These are phyloP conservation scores for Xerus rutilus DNA, from an alignment of 2,797 vertebrate species.

Conservation along the genomic window DNA sequence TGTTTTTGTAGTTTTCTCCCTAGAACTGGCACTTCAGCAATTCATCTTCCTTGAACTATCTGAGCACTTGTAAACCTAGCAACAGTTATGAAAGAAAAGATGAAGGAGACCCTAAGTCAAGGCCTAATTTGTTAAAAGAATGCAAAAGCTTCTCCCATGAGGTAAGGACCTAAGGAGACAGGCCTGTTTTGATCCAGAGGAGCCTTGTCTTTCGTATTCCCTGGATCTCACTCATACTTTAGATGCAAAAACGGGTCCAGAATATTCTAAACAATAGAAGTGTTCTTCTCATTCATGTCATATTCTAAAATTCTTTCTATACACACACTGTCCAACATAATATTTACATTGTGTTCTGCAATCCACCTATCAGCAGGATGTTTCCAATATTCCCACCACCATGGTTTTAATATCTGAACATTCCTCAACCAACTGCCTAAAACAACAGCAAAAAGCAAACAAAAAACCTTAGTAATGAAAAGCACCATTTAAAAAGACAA, in stretches of 20 bases:
- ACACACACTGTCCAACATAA: not conserved
- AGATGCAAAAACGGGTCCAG: not conserved
- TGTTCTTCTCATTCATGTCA: not conserved
- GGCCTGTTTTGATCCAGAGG: not conserved
- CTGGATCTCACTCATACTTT: not conserved
- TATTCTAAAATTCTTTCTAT: not conserved
- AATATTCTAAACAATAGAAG: not conserved
- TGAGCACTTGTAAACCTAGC: not conserved
- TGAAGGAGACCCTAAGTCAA: not conserved
- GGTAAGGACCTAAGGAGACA: not conserved
- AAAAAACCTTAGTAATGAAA: not conserved
- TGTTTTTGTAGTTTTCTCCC: not conserved
- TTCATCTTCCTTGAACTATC: not conserved
- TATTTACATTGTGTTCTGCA: not conserved
- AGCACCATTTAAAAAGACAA: not conserved
- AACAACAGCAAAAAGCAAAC: slow-evolving; percentile 17
- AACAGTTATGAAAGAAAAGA: not conserved
- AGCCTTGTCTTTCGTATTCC: not conserved
- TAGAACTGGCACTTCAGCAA: not conserved
- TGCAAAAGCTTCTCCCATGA: not conserved
- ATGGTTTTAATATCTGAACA: not conserved
- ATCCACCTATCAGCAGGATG: not conserved
- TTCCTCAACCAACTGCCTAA: not conserved
- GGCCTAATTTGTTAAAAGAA: not conserved
- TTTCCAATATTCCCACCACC: not conserved